These are phyloP conservation scores for Orgyia antiqua DNA, from an alignment of 2,888 invertebrate genomes.

Conservation along the genomic window DNA sequence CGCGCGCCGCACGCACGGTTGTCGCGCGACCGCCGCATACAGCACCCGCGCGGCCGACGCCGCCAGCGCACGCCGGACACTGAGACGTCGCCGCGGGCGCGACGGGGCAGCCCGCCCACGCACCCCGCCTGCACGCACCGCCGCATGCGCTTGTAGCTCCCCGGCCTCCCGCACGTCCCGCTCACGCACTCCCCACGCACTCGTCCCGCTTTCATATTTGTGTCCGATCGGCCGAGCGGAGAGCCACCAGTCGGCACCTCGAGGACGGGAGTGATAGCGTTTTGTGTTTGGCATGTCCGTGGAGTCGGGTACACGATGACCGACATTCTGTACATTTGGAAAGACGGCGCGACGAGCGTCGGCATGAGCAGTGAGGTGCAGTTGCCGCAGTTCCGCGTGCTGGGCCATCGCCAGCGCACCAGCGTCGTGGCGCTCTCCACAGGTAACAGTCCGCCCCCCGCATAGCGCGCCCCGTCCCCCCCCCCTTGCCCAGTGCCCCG, in stretches of 20 bases:
- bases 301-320: slow-evolving; percentile 96
- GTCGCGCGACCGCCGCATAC: slow-evolving; percentile 18
- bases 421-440: slow-evolving; percentile 93
- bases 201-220: neutral
- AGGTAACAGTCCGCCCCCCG: slow-evolving; percentile 79
- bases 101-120: slow-evolving; percentile 19
- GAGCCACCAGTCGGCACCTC: slow-evolving; percentile 22
- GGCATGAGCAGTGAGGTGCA: slow-evolving; percentile 94
- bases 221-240: too few relatives aligned
- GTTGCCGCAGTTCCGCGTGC: slow-evolving; percentile 95
- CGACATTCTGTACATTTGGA: slow-evolving; percentile 94
- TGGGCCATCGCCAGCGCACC: slow-evolving; percentile 94
- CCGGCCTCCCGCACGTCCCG: slow-evolving; percentile 7
- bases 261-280: slow-evolving; percentile 56
- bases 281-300: slow-evolving; percentile 64
- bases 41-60: slow-evolving; percentile 17
- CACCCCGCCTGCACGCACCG: slow-evolving; percentile 9
- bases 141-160: neutral
- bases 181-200: slow-evolving; percentile 3
- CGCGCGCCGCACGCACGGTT: slow-evolving; percentile 34
- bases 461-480: slow-evolving; percentile 5
- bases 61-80: slow-evolving; percentile 15
- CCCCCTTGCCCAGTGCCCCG: slow-evolving; percentile 7
- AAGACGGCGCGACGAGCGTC: slow-evolving; percentile 91
- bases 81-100: slow-evolving; percentile 18